phyloP scores from a whole-genome alignment of 2,797 vertebrate species.

The Lacerta viridis region DNA sequence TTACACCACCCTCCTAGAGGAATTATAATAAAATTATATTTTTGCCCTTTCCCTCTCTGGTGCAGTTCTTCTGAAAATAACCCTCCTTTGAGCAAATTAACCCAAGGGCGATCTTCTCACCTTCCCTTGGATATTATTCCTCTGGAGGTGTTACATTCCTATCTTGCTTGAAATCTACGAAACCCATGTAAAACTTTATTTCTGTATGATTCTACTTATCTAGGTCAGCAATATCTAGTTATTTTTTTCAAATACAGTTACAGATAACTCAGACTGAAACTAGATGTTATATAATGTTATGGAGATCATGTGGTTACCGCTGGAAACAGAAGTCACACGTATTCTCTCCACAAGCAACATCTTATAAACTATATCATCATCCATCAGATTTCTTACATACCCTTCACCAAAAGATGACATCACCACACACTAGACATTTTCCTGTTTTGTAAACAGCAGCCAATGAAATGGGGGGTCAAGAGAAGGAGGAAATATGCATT shows the following conservation, averaged over 20 bases:
- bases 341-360: background rate
- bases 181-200: background rate
- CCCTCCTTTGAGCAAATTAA: background rate
- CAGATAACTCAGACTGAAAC: conserved; percentile 13
- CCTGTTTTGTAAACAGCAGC: background rate
- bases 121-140: background rate
- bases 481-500: no score
- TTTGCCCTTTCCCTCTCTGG: background rate
- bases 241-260: conserved; percentile 22
- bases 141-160: background rate
- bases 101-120: background rate
- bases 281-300: background rate
- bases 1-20: background rate
- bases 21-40: background rate
- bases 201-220: background rate
- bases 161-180: background rate
- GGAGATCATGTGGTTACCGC: background rate
- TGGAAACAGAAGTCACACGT: background rate
- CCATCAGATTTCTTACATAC: no score
- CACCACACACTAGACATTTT: background rate
- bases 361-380: background rate
- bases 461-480: background rate
- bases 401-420: no score
- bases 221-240: background rate
- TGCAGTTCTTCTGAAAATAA: background rate